Evolutionary conservation across 1,140 invertebrate species (phyloP).

Genomic region (Triops longicaudatus): DNA sequence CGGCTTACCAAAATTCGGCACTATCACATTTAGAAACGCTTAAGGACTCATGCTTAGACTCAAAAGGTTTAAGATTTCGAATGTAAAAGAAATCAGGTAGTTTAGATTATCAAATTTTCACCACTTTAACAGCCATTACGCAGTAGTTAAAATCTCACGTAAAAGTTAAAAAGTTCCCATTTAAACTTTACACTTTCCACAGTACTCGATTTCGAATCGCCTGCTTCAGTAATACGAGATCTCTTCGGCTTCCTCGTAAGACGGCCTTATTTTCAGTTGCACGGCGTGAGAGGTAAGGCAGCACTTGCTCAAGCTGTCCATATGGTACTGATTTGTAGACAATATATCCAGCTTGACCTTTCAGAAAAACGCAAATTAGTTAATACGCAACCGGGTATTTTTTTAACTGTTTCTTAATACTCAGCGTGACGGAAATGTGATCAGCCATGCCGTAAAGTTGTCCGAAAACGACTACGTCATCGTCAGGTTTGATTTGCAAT

Average conservation of each 20-base stretch:
- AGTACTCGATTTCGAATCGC: conserved; percentile 39
- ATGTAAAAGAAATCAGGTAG: too few relatives aligned
- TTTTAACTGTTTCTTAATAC: conserved; percentile 35
- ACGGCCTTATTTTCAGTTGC: conserved; percentile 47
- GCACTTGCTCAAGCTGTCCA: conserved; percentile 44
- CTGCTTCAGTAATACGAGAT: conserved; percentile 41
- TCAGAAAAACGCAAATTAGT: conserved; percentile 26
- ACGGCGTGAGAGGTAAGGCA: conserved; percentile 46
- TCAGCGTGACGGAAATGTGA: conserved; percentile 46
- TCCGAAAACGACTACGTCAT: conserved; percentile 43
- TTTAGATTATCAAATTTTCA: too few relatives aligned
- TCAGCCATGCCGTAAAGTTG: conserved; percentile 51
- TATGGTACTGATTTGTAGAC: conserved; percentile 52
- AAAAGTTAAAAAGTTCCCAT: too few relatives aligned
- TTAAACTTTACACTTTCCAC: too few relatives aligned
- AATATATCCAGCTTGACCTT: conserved; percentile 44
- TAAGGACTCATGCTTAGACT: too few relatives aligned
- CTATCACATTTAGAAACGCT: too few relatives aligned
- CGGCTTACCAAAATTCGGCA: too few relatives aligned
- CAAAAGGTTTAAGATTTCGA: too few relatives aligned
- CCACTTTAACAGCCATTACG: too few relatives aligned
- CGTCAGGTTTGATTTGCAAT: conserved; percentile 28
- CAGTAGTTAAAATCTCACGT: too few relatives aligned
- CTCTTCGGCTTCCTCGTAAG: conserved; percentile 45
- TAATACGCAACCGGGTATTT: too few relatives aligned